These are phyloP conservation scores for Oscheius sp. DNA, from an alignment of 2,888 invertebrate species.

Conservation along the genomic window DNA sequence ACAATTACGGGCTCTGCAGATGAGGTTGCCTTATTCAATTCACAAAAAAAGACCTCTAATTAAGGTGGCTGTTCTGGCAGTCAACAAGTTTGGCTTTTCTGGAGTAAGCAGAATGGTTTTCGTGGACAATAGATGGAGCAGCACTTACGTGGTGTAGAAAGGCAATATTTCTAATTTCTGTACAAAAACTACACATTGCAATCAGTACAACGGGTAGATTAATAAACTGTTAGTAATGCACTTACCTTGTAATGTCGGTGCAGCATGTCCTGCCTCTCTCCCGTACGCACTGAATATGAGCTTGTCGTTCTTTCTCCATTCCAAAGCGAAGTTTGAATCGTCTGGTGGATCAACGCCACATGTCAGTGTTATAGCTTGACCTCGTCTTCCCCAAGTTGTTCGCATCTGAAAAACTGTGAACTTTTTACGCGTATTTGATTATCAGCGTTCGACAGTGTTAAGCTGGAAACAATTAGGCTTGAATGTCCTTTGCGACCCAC, in stretches of 20 bases:
- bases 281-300: constrained; percentile 63
- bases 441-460: constrained; percentile 14
- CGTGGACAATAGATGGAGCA: constrained; percentile 18
- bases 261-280: constrained; percentile 56
- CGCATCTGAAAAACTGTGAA: constrained; percentile 52
- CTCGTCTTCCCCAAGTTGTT: constrained; percentile 58
- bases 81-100: constrained; percentile 45
- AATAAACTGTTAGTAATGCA: constrained; percentile 5
- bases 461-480: constrained; percentile 33
- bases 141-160: not conserved
- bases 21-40: constrained; percentile 34
- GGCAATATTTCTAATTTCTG: not conserved
- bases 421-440: constrained; percentile 1
- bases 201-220: constrained; percentile 12
- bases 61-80: constrained; percentile 43
- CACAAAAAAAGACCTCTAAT: constrained; percentile 3
- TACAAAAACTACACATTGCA: not conserved
- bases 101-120: constrained; percentile 32
- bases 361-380: constrained; percentile 55
- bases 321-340: constrained; percentile 55
- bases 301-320: constrained; percentile 63
- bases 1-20: constrained; percentile 29
- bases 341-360: constrained; percentile 43
- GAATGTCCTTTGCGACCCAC: constrained; percentile 34
- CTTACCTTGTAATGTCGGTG: constrained; percentile 60